phyloP scores from a whole-genome alignment of 1,140 invertebrate genomes.

The Aphis gossypii region DNA sequence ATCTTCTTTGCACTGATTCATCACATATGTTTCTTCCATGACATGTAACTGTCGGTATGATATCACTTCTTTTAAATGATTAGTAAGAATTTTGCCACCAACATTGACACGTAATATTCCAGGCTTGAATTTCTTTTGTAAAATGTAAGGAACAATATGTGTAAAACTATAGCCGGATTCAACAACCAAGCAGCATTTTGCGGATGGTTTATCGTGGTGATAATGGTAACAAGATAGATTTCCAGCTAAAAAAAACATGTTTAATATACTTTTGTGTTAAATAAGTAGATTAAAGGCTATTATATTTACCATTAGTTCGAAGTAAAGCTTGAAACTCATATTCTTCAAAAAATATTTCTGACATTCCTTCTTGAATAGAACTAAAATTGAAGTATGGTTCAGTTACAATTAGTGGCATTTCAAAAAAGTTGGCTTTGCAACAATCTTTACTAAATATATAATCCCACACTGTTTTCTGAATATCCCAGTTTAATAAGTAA shows the following conservation, averaged over 20 bases:
- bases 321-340: slow-evolving; percentile 89
- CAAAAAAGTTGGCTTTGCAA: slow-evolving; percentile 78
- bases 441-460: slow-evolving; percentile 91
- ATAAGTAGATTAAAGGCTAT: slow-evolving; percentile 55
- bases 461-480: slow-evolving; percentile 96
- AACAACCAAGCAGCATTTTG: slow-evolving; percentile 83
- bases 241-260: slow-evolving; percentile 65
- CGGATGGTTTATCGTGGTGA: slow-evolving; percentile 66
- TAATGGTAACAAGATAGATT: slow-evolving; percentile 68
- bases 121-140: slow-evolving; percentile 82
- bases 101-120: slow-evolving; percentile 88
- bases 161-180: slow-evolving; percentile 96
- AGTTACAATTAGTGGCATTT: slow-evolving; percentile 86
- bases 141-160: slow-evolving; percentile 93
- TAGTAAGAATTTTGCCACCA: slow-evolving; percentile 96
- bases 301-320: slow-evolving; percentile 74
- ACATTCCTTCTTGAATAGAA: slow-evolving; percentile 90
- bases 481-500: slow-evolving; percentile 94
- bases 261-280: neutral
- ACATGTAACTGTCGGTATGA: slow-evolving; percentile 97
- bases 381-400: slow-evolving; percentile 95
- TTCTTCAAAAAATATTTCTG: slow-evolving; percentile 97
- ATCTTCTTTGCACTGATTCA: slow-evolving; percentile 99
- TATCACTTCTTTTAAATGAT: slow-evolving; percentile 97
- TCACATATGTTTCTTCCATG: slow-evolving; percentile 98